Evolutionary conservation across 2,888 invertebrate species (phyloP).

Genomic region (Scelioninae gen. 1): DNA sequence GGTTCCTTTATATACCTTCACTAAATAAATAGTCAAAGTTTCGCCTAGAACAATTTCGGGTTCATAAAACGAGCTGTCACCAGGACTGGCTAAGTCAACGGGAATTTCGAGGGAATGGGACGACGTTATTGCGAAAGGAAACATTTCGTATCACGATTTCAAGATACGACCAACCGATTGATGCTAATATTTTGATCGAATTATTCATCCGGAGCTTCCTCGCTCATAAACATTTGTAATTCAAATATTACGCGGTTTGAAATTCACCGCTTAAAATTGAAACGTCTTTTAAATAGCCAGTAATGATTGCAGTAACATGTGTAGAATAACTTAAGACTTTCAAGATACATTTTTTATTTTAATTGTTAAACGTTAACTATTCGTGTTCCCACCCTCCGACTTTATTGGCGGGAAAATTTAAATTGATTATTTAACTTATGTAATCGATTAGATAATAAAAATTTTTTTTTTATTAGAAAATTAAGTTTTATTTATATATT

Average conservation of each 20-base stretch:
- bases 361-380: too few species aligned
- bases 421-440: too few species aligned
- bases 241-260: slow-evolving; percentile 42
- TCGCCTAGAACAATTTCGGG: slow-evolving; percentile 46
- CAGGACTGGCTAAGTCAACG: slow-evolving; percentile 35
- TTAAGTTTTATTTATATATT: too few species aligned
- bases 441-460: too few species aligned
- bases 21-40: slow-evolving; percentile 48
- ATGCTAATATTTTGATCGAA: slow-evolving; percentile 56
- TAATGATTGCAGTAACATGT: neutral
- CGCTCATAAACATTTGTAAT: slow-evolving; percentile 47
- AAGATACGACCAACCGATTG: slow-evolving; percentile 38
- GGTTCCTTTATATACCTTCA: slow-evolving; percentile 21
- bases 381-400: too few species aligned
- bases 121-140: slow-evolving; percentile 48
- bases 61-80: slow-evolving; percentile 40
- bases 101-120: slow-evolving; percentile 53
- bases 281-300: neutral
- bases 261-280: slow-evolving; percentile 34
- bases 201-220: slow-evolving; percentile 38
- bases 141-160: slow-evolving; percentile 62
- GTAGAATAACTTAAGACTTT: too few species aligned
- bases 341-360: too few species aligned
- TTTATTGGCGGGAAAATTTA: too few species aligned
- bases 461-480: too few species aligned